Conservation (phyloP, 2,797 vertebrate species). For the Falco biarmicus region DNA sequence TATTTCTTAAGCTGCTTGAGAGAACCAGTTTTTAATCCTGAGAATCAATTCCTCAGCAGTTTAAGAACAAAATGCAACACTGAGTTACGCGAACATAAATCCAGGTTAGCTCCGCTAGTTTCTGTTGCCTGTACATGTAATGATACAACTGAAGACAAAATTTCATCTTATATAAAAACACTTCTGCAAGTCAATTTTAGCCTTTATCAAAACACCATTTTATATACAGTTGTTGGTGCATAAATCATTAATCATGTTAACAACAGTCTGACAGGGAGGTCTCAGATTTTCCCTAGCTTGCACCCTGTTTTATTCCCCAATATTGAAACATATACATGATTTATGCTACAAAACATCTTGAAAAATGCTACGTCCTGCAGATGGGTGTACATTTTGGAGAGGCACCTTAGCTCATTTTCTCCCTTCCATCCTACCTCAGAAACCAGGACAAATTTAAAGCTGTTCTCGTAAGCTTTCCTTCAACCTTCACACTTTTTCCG, state of each 20-base stretch:
- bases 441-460: neutral
- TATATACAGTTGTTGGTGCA: neutral
- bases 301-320: neutral
- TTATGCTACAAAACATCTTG: neutral
- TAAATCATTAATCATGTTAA: neutral
- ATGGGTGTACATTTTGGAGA: neutral
- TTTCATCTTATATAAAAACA: neutral
- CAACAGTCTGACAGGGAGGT: neutral
- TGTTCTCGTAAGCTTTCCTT: neutral
- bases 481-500: neutral
- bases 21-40: neutral
- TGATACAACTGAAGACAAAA: neutral
- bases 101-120: neutral
- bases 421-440: neutral
- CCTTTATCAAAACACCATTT: neutral
- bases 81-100: neutral
- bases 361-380: neutral
- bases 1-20: neutral
- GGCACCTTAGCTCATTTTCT: neutral
- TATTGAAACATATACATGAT: accelerated
- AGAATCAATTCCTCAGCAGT: neutral
- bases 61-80: neutral
- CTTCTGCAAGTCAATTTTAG: neutral
- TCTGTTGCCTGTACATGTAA: neutral
- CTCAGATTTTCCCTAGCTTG: neutral